phyloP scores from a whole-genome alignment of 2,113 vertebrate genomes.

The Eleginops maclovinus region DNA sequence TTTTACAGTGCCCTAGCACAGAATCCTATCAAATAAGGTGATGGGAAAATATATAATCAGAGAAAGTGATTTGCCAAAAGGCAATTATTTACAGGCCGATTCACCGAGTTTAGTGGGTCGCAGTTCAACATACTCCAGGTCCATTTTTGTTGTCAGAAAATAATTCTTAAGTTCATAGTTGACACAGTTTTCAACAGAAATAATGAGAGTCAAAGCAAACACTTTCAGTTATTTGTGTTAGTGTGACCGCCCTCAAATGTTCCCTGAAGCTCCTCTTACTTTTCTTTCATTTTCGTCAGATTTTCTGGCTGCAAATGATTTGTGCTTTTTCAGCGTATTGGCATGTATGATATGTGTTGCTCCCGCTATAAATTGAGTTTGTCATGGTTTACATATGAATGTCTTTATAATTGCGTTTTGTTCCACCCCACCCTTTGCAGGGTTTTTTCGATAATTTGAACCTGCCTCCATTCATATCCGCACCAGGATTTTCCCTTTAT shows the following conservation, averaged over 20 bases:
- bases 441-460: slow-evolving; percentile 22
- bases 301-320: not conserved
- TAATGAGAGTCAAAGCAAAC: slow-evolving; percentile 3
- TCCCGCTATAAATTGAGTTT: not conserved
- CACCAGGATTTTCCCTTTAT: not conserved
- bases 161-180: not conserved
- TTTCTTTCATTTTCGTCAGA: not conserved
- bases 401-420: not conserved
- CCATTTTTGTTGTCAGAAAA: slow-evolving; percentile 10
- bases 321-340: not conserved
- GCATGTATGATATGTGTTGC: not conserved
- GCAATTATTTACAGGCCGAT: not conserved
- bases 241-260: not conserved
- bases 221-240: not conserved
- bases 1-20: not conserved
- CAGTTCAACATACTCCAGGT: not conserved
- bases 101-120: not conserved
- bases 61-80: not conserved
- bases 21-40: not conserved
- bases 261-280: not conserved
- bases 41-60: not conserved
- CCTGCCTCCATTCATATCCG: not conserved
- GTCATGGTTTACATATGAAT: not conserved
- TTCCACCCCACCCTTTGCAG: slow-evolving; percentile 1
- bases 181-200: not conserved